Conservation (phyloP, 30 jellyfish, hydroid and myxozoan genomes). For the Turritopsis dohrnii region DNA sequence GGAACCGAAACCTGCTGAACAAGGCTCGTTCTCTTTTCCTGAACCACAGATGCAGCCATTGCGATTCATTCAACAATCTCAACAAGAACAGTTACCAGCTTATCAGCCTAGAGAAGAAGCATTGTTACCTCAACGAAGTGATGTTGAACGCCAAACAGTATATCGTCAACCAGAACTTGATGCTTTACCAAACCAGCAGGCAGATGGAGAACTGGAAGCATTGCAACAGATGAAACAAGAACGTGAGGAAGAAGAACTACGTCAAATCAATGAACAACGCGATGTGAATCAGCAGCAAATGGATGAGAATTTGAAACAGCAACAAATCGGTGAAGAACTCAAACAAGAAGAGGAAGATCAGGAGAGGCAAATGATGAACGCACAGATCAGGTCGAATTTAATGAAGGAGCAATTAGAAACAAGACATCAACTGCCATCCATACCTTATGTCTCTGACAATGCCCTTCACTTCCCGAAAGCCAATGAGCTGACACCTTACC, state of each 20-base stretch:
- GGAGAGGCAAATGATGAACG: constrained; percentile 43
- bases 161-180: constrained; percentile 6
- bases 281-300: constrained; percentile 4
- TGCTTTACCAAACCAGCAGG: not conserved
- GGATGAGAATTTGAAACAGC: constrained; percentile 36
- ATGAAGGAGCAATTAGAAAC: not conserved
- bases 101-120: not conserved
- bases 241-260: constrained; percentile 27
- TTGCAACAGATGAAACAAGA: constrained; percentile 2
- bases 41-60: not conserved
- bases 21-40: not conserved
- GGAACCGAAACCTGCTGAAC: constrained; percentile 13
- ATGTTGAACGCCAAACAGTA: not conserved
- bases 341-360: constrained; percentile 43
- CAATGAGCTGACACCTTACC: constrained; percentile 8
- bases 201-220: constrained; percentile 14
- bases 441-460: constrained; percentile 34
- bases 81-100: not conserved
- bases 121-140: constrained; percentile 11
- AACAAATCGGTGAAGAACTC: constrained; percentile 35
- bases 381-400: constrained; percentile 26
- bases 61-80: not conserved
- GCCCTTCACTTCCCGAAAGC: constrained; percentile 17
- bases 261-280: constrained; percentile 15
- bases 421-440: constrained; percentile 36